phyloP scores from a whole-genome alignment of 2,888 invertebrate species.

The Conus canariensis region DNA sequence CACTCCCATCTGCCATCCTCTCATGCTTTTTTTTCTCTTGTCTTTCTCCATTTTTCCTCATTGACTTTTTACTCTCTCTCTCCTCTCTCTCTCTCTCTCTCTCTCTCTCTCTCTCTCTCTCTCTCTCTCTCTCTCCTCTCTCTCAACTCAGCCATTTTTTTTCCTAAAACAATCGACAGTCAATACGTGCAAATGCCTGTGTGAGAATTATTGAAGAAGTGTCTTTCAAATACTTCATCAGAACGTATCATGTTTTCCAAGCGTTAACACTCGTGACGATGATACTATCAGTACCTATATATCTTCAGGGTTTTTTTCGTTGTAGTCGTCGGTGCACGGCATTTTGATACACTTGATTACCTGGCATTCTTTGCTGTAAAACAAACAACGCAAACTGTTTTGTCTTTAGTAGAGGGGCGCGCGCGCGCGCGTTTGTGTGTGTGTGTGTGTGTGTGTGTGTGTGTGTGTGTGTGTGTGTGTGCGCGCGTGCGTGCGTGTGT shows the following conservation, averaged over 20 bases:
- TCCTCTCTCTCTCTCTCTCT: not conserved
- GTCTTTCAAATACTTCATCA: not conserved
- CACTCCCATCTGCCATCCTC: no score
- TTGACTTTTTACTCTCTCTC: not conserved
- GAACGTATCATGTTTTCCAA: not conserved
- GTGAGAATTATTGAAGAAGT: not conserved
- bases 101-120: not conserved
- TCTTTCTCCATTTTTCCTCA: not conserved
- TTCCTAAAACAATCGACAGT: no score
- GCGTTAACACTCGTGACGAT: no score
- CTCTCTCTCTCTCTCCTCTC: not conserved
- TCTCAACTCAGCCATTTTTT: not conserved
- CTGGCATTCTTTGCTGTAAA: not conserved
- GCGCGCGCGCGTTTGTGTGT: not conserved
- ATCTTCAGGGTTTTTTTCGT: no score
- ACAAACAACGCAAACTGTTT: not conserved
- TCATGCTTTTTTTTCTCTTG: no score
- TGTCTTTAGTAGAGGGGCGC: not conserved
- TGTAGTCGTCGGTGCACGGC: no score
- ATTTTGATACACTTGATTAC: no score
- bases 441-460: slow-evolving; percentile 15
- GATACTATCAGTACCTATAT: no score
- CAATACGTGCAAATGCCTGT: not conserved
- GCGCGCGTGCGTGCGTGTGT: slow-evolving; percentile 25
- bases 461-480: slow-evolving; percentile 32